These are phyloP conservation scores for Potamilus streckersoni DNA, from an alignment of 1,140 invertebrate genomes.

Conservation along the genomic window DNA sequence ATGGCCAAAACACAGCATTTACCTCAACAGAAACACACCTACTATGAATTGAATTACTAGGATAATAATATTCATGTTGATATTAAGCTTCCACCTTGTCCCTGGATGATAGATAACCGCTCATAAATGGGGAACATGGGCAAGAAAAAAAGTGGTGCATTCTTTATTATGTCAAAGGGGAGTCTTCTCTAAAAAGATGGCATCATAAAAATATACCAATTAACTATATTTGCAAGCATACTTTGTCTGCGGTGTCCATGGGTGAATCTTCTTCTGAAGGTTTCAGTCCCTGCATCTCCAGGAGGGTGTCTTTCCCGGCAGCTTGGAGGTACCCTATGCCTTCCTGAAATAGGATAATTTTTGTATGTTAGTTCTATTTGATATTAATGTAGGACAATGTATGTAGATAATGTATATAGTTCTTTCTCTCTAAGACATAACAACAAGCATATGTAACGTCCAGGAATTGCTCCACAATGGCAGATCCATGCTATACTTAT, in stretches of 20 bases:
- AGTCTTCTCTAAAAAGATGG: background rate
- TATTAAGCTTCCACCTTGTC: background rate
- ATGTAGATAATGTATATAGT: no score
- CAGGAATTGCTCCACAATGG: no score
- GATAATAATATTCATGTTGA: no score
- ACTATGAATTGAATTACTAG: no score
- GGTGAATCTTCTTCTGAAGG: constrained; percentile 39
- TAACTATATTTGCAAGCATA: constrained; percentile 8
- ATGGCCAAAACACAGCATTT: no score
- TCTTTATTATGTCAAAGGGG: background rate
- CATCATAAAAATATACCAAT: background rate
- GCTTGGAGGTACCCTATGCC: constrained; percentile 52
- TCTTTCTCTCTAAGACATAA: no score
- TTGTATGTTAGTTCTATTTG: no score
- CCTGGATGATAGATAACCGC: background rate
- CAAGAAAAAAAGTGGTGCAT: background rate
- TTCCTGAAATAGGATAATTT: constrained; percentile 36
- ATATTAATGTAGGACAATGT: no score
- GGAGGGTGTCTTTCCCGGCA: constrained; percentile 44
- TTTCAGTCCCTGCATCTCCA: constrained; percentile 51
- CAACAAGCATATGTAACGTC: no score
- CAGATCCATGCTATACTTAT: no score
- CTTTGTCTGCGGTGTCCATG: constrained; percentile 58
- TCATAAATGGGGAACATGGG: background rate
- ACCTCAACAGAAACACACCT: no score